Conservation (phyloP, 1,140 invertebrate genomes). For the Drosophila auraria region DNA sequence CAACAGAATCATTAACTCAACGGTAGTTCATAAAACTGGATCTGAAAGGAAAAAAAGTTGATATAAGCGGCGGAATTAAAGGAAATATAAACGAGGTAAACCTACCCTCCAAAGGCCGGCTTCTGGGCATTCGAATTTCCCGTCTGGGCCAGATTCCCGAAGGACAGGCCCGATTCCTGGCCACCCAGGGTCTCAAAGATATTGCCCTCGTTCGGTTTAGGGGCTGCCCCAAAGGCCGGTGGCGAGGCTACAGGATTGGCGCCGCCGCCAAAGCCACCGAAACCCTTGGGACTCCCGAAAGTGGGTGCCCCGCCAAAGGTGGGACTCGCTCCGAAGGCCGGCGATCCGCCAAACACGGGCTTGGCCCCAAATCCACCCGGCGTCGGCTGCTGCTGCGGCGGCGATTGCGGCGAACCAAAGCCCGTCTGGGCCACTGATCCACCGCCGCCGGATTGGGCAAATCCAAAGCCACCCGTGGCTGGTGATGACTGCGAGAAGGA, state of each 20-base stretch:
- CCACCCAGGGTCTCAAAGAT: constrained; percentile 87
- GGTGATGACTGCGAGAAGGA: constrained; percentile 77
- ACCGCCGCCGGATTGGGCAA: constrained; percentile 53
- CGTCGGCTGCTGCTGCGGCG: constrained; percentile 56
- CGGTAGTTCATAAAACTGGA: constrained; percentile 58
- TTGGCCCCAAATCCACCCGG: constrained; percentile 64
- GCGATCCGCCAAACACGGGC: constrained; percentile 75
- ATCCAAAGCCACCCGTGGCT: constrained; percentile 56
- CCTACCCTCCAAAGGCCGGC: constrained; percentile 85
- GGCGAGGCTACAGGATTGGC: constrained; percentile 38
- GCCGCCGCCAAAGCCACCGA: constrained; percentile 78
- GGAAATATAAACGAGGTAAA: neutral
- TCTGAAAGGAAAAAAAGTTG: constrained; percentile 20
- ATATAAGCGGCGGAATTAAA: neutral
- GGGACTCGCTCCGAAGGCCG: constrained; percentile 85
- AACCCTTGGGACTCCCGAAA: constrained; percentile 86
- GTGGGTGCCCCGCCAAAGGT: constrained; percentile 86
- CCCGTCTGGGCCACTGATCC: constrained; percentile 76
- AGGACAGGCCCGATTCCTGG: constrained; percentile 86
- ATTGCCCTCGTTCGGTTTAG: constrained; percentile 83
- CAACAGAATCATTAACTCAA: constrained; percentile 6
- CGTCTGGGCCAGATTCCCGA: constrained; percentile 87
- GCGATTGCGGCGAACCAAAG: constrained; percentile 84
- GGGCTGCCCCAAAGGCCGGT: constrained; percentile 66
- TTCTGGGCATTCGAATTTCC: constrained; percentile 73